Percentiles rank a stretch among this genome's conserved stretches.
Conservation (phyloP, 2,797 vertebrate genomes). For the Malacoctenus gilli region DNA sequence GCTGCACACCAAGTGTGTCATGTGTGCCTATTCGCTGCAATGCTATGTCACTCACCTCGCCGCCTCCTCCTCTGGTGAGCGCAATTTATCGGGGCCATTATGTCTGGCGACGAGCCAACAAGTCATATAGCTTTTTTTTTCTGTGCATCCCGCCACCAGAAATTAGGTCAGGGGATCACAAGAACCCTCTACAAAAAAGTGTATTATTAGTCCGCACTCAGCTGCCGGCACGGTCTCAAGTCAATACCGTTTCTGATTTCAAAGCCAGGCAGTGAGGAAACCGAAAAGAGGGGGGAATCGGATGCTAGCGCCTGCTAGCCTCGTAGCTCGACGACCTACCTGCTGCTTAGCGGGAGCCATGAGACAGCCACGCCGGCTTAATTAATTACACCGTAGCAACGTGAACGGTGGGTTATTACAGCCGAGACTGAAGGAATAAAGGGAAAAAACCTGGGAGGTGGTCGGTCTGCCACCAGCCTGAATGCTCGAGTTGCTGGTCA, state of each 20-base stretch:
- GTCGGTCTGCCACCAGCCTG: not conserved
- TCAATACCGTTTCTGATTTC: too few species aligned
- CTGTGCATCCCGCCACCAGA: slow-evolving; percentile 27
- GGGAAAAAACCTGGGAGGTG: too few species aligned
- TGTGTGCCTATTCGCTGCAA: slow-evolving; percentile 25
- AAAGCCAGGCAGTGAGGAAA: not conserved
- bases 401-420: too few species aligned
- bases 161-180: slow-evolving; percentile 45
- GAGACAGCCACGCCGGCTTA: not conserved
- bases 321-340: slow-evolving; percentile 16
- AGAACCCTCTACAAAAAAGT: not conserved
- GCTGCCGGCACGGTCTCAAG: too few species aligned
- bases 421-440: too few species aligned
- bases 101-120: slow-evolving; percentile 40
- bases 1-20: not conserved
- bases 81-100: slow-evolving; percentile 16
- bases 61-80: slow-evolving; percentile 10
- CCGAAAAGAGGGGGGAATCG: not conserved
- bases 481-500: not conserved
- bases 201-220: not conserved
- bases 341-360: slow-evolving; percentile 27
- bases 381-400: not conserved
- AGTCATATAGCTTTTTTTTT: not conserved
- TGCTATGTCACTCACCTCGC: slow-evolving; percentile 23
- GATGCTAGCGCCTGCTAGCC: slow-evolving; percentile 44